Conservation (phyloP, 2,113 vertebrate genomes). For the Cyanoramphus novaezelandiae region DNA sequence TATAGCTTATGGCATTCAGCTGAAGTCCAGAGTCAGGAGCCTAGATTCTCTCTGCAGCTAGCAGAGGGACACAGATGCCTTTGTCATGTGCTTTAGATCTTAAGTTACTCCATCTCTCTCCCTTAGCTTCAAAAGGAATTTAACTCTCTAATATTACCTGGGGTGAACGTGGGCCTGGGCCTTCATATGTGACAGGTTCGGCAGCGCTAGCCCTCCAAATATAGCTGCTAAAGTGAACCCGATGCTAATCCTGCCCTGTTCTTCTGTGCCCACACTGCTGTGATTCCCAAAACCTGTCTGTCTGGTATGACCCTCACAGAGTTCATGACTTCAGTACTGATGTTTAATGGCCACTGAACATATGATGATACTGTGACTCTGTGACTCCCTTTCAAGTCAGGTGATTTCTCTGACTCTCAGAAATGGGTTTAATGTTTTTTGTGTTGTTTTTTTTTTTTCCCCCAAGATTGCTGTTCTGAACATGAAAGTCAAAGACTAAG, state of each 20-base stretch:
- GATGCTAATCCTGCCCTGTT: accelerated
- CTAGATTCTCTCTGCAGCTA: background rate
- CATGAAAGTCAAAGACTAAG: background rate
- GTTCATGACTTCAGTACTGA: background rate
- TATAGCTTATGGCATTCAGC: background rate
- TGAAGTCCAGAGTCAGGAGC: background rate
- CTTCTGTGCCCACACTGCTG: background rate
- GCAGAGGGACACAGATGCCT: background rate
- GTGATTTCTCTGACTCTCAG: background rate
- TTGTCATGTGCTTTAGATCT: background rate
- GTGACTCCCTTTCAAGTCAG: background rate
- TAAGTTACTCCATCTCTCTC: background rate
- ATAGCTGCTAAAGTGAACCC: background rate
- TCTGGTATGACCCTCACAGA: background rate
- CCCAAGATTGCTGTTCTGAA: background rate
- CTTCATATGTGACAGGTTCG: background rate
- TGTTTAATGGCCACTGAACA: background rate
- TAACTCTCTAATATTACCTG: background rate
- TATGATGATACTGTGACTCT: background rate
- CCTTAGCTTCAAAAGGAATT: background rate
- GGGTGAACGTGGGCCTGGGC: background rate
- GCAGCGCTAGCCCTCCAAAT: background rate
- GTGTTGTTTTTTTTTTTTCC: background rate
- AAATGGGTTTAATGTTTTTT: background rate
- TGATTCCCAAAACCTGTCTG: background rate